Conservation (phyloP, 2,113 vertebrate genomes). For the Perca flavescens region DNA sequence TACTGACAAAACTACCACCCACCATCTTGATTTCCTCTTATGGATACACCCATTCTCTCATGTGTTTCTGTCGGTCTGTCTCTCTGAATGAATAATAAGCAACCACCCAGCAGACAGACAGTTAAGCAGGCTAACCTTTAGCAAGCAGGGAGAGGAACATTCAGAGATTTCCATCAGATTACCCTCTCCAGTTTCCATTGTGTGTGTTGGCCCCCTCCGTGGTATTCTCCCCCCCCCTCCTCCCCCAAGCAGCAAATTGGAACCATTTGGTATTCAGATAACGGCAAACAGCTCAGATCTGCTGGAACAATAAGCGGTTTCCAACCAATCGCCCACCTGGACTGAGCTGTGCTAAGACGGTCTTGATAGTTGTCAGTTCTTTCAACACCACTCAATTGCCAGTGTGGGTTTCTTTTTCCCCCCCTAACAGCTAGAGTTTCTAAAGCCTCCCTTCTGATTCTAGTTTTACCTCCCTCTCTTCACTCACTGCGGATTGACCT, state of each 20-base stretch:
- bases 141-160: conserved; percentile 48
- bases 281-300: conserved; percentile 68
- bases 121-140: conserved; percentile 63
- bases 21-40: conserved; percentile 22
- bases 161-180: conserved; percentile 73
- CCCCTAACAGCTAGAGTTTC: conserved; percentile 15
- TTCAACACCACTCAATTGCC: conserved; percentile 48
- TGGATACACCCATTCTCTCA: conserved; percentile 6
- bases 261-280: conserved; percentile 78
- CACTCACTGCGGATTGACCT: conserved; percentile 51
- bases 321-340: conserved; percentile 70
- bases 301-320: conserved; percentile 68
- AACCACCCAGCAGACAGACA: conserved; percentile 57
- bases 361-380: conserved; percentile 56
- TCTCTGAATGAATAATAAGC: conserved; percentile 54
- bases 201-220: conserved; percentile 56
- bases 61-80: conserved; percentile 34
- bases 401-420: conserved; percentile 16
- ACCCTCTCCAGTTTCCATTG: conserved; percentile 63
- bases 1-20: conserved; percentile 1
- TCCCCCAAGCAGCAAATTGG: conserved; percentile 57
- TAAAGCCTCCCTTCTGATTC: conserved; percentile 32
- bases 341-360: conserved; percentile 53
- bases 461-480: conserved; percentile 28
- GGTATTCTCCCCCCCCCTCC: conserved; percentile 18